Evolutionary conservation across 1,140 invertebrate genomes (phyloP).

Genomic region (Drosophila equinoxialis): DNA sequence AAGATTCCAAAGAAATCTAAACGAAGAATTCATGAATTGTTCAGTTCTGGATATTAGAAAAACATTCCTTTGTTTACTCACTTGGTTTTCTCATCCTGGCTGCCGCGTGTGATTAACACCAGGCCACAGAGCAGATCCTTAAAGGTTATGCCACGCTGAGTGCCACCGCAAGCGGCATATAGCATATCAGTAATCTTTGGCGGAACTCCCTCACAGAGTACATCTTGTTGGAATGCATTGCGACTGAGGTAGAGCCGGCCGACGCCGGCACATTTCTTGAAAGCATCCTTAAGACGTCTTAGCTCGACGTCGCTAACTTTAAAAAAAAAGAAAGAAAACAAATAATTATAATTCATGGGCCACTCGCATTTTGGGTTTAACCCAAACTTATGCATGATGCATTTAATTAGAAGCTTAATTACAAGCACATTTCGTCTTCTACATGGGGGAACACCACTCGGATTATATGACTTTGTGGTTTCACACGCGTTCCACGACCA

Average conservation of each 20-base stretch:
- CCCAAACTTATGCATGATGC: conserved; percentile 9
- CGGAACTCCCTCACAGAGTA: conserved; percentile 92
- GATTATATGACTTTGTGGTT: conserved; percentile 13
- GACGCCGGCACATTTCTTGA: conserved; percentile 90
- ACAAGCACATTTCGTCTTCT: not conserved
- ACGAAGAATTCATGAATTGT: not conserved
- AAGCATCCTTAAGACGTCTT: conserved; percentile 92
- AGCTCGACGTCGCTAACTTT: conserved; percentile 91
- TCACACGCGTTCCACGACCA: not conserved
- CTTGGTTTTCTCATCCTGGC: conserved; percentile 93
- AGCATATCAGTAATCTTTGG: conserved; percentile 90
- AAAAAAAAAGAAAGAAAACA: not conserved
- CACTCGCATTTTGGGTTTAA: conserved; percentile 21
- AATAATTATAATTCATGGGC: conserved; percentile 4
- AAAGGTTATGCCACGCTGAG: conserved; percentile 90
- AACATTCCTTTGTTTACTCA: conserved; percentile 85
- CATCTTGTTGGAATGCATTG: conserved; percentile 90
- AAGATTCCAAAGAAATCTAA: conserved; percentile 92
- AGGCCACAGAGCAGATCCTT: conserved; percentile 92
- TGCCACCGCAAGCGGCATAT: conserved; percentile 92
- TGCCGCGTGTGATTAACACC: conserved; percentile 92
- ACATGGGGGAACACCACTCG: not conserved
- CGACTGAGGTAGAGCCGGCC: conserved; percentile 88
- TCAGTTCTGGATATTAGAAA: too few species aligned
- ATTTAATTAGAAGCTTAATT: conserved; percentile 11